Base-by-base conservation (phyloP, 1,140 invertebrate genomes). In the Sitodiplosis mosellana region DNA sequence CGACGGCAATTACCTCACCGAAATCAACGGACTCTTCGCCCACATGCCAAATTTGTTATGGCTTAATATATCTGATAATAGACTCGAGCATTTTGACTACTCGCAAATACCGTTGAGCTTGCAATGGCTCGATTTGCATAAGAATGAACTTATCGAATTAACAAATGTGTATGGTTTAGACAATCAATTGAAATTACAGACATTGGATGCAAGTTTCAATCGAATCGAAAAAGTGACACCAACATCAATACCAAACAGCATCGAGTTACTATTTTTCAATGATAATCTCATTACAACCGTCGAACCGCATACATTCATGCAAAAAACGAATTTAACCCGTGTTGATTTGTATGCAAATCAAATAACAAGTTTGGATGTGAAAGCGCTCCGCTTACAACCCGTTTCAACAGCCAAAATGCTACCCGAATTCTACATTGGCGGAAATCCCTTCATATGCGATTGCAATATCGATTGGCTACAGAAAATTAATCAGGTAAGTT, bases 21-120 rank as follows among this genome's bases (percentile, higher is more conserved):
- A 90, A 56, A 87, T 93, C 45, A 83, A 81, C 59, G 83, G 81
- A 4, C 69, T 89, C 17, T 91, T 93, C 61, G 76, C 77, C 49
- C 81, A 87, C 55, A 78, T 90, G 56, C 75, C 81, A 1, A 81
- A 78, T 53, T 67, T 94, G 41, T 67, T 87, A 52, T 90, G 86
- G 86, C 66, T 94, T 20, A 94, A 93, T 68, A 80, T 92, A 49
- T 90, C 86, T 20, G 85, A 88, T 67, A 94, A 94, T 69, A 77
- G 81, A 56, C 69, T 94, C 53, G 75, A 85, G 55, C 81, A 81
- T 77, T 93, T 94, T 68, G 88, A 93, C 66, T 93, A 91, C 63
- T 76, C 81, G 14, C 71, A 89, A 47, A 76, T 93, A 43, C 88
- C 90, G 0, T 60, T 67, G 41, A 80, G 77, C 51, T 69, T 93